Evolutionary conservation across 2,113 vertebrate species (phyloP).

Genomic region (Heterochromis multidens): DNA sequence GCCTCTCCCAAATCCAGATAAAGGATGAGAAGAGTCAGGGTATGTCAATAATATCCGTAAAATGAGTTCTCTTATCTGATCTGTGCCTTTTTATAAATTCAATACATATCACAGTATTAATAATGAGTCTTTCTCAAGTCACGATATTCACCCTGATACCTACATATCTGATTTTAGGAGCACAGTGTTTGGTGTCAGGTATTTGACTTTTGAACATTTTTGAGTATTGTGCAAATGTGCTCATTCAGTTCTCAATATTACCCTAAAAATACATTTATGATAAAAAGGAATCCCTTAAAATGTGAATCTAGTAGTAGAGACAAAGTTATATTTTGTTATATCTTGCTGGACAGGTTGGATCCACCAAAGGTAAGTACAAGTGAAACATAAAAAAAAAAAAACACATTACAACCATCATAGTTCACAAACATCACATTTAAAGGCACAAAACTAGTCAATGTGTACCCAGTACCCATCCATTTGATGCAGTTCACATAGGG

Average conservation of each 20-base stretch:
- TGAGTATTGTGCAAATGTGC: not conserved
- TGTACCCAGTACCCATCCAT: not conserved
- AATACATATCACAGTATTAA: not conserved
- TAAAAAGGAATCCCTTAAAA: not conserved
- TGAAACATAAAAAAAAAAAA: no score
- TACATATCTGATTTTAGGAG: not conserved
- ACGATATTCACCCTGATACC: not conserved
- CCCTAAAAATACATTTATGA: not conserved
- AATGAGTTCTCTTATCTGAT: slow-evolving; percentile 36
- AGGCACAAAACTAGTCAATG: not conserved
- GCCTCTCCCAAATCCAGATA: not conserved
- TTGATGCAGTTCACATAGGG: not conserved
- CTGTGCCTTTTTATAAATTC: not conserved
- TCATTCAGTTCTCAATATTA: not conserved
- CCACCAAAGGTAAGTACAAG: no score
- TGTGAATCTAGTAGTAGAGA: not conserved
- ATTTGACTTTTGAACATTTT: not conserved
- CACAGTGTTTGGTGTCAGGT: not conserved
- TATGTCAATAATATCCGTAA: not conserved
- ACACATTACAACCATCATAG: not conserved
- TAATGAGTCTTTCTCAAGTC: not conserved
- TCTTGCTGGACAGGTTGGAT: no score
- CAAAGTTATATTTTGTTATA: no score
- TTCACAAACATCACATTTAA: not conserved
- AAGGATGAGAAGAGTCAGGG: not conserved